These are phyloP conservation scores for Salminus brasiliensis DNA, from an alignment of 2,113 vertebrate genomes.

Conservation along the genomic window DNA sequence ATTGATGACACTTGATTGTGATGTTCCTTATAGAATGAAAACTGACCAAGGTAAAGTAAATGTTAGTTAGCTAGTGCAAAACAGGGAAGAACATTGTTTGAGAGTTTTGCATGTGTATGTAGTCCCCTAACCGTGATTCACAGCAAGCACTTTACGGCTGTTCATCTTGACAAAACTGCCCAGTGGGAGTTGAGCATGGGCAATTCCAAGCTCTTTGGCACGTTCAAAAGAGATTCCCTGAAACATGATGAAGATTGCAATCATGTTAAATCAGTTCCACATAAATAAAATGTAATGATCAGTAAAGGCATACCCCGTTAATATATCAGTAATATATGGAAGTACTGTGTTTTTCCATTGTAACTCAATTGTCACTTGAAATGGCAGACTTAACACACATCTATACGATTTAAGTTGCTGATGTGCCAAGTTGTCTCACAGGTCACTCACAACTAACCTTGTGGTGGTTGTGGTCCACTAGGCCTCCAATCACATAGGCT, in stretches of 20 bases:
- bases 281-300: too few relatives aligned
- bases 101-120: background rate
- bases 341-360: background rate
- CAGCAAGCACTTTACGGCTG: conserved; percentile 92
- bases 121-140: conserved; percentile 90
- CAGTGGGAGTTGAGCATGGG: conserved; percentile 93
- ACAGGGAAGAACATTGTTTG: background rate
- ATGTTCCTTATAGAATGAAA: too few relatives aligned
- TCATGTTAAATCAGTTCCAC: background rate
- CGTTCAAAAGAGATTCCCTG: conserved; percentile 89
- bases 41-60: too few relatives aligned
- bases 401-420: background rate
- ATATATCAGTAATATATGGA: background rate
- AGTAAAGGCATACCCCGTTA: too few relatives aligned
- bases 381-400: background rate
- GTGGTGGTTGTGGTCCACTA: conserved; percentile 98
- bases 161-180: conserved; percentile 96
- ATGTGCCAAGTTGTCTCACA: background rate
- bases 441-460: conserved; percentile 79
- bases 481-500: conserved; percentile 93
- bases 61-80: too few relatives aligned
- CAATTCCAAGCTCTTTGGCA: conserved; percentile 85
- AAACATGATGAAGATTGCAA: conserved; percentile 19
- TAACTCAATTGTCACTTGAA: background rate
- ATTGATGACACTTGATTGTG: too few relatives aligned